Percentiles rank a stretch among this genome's conserved stretches.
phyloP scores from a whole-genome alignment of 2,113 vertebrate species.

The Hippoglossus stenolepis region DNA sequence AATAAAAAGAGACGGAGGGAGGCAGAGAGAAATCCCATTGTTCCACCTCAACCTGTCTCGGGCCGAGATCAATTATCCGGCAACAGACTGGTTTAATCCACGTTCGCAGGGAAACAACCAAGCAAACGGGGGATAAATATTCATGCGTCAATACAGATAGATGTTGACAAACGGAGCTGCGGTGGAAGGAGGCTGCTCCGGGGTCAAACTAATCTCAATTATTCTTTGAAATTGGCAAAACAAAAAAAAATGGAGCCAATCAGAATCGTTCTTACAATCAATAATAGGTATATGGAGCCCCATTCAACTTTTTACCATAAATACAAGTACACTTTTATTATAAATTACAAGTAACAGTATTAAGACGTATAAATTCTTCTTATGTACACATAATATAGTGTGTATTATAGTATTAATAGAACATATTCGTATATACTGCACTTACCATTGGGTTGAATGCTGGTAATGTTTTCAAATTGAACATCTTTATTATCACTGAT shows the following conservation, averaged over 20 bases:
- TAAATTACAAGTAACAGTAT: too few species aligned
- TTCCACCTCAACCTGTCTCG: constrained; percentile 53
- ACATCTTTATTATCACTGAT: too few species aligned
- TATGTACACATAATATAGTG: too few species aligned
- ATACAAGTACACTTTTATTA: too few species aligned
- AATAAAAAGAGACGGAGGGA: constrained; percentile 49
- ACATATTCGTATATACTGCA: too few species aligned
- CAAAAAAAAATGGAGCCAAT: not conserved
- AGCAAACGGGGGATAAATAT: constrained; percentile 57
- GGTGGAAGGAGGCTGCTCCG: not conserved
- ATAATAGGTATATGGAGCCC: too few species aligned
- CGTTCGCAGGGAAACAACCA: constrained; percentile 49
- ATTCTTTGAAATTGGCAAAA: not conserved
- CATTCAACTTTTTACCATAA: too few species aligned
- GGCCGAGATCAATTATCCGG: constrained; percentile 53
- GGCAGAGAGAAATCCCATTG: constrained; percentile 53
- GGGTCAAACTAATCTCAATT: not conserved
- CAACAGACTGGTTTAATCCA: constrained; percentile 51
- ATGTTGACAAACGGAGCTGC: constrained; percentile 16
- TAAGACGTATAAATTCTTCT: too few species aligned
- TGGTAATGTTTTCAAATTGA: too few species aligned
- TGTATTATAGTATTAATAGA: too few species aligned
- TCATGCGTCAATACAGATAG: constrained; percentile 43
- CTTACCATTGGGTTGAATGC: too few species aligned
- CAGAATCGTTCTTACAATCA: too few species aligned